These are phyloP conservation scores for Macropus fuliginosus DNA, from an alignment of 2,797 vertebrate genomes.

Conservation along the genomic window DNA sequence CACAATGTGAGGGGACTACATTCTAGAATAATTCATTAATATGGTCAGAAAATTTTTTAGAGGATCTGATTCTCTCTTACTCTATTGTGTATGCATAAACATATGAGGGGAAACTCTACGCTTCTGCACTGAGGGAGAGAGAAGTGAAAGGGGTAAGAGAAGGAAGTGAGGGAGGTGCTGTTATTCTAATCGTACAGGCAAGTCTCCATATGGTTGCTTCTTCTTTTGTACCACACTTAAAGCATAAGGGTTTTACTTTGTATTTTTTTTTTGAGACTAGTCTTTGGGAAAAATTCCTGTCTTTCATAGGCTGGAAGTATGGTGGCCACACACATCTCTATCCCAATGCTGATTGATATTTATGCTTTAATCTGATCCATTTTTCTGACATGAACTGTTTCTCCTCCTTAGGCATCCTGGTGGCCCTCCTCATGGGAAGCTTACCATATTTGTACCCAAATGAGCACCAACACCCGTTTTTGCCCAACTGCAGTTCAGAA, in stretches of 20 bases:
- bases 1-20: conserved; percentile 64
- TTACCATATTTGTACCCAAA: background rate
- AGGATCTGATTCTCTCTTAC: conserved; percentile 18
- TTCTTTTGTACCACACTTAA: background rate
- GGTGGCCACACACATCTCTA: background rate
- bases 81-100: background rate
- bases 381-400: background rate
- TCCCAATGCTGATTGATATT: background rate
- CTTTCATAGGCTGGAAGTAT: background rate
- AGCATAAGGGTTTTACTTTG: background rate
- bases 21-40: conserved; percentile 5
- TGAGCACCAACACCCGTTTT: background rate
- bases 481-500: background rate
- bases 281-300: background rate
- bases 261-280: background rate
- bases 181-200: background rate
- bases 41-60: background rate
- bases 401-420: background rate
- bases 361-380: background rate
- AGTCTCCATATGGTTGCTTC: conserved; percentile 13
- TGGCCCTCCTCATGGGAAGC: background rate
- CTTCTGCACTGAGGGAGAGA: background rate
- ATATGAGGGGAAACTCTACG: background rate
- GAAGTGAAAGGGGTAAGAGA: background rate
- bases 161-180: background rate